Evolutionary conservation across 1,140 invertebrate genomes (phyloP).

Genomic region (Physella acuta): DNA sequence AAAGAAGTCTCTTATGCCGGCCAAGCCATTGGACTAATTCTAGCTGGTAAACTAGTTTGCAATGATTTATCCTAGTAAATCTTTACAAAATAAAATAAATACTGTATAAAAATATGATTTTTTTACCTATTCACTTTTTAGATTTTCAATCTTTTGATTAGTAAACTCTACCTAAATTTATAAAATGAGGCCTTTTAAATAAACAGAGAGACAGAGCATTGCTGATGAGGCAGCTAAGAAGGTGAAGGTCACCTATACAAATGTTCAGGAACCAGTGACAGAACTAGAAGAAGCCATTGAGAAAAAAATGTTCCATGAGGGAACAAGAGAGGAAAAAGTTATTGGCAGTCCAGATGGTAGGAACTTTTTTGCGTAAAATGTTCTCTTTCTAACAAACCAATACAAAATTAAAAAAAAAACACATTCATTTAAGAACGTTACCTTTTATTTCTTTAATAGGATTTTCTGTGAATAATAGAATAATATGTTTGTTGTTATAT

Average conservation of each 20-base stretch:
- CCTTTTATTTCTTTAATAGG: neutral
- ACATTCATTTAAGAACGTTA: neutral
- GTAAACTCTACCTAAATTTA: neutral
- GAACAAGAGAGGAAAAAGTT: slow-evolving; percentile 20
- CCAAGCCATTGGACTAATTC: slow-evolving; percentile 56
- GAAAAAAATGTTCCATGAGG: slow-evolving; percentile 15
- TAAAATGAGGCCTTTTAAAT: neutral
- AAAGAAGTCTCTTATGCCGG: slow-evolving; percentile 57
- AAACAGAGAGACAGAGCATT: slow-evolving; percentile 33
- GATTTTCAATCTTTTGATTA: neutral
- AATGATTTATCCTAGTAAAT: neutral
- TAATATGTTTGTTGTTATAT: neutral
- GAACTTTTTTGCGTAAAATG: neutral
- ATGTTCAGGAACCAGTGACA: slow-evolving; percentile 63
- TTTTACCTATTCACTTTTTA: neutral
- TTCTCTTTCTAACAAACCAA: neutral
- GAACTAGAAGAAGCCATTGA: slow-evolving; percentile 41
- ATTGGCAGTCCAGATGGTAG: slow-evolving; percentile 29
- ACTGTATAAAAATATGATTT: neutral
- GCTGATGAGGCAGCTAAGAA: slow-evolving; percentile 65
- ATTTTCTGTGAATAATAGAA: neutral
- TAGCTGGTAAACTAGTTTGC: slow-evolving; percentile 40
- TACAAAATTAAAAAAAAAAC: neutral
- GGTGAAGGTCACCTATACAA: slow-evolving; percentile 68
- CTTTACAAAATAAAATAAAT: neutral